Percentiles rank a stretch among this genome's conserved stretches.
Evolutionary conservation across 1,140 invertebrate genomes (phyloP).

Genomic region (Batillaria attramentaria): DNA sequence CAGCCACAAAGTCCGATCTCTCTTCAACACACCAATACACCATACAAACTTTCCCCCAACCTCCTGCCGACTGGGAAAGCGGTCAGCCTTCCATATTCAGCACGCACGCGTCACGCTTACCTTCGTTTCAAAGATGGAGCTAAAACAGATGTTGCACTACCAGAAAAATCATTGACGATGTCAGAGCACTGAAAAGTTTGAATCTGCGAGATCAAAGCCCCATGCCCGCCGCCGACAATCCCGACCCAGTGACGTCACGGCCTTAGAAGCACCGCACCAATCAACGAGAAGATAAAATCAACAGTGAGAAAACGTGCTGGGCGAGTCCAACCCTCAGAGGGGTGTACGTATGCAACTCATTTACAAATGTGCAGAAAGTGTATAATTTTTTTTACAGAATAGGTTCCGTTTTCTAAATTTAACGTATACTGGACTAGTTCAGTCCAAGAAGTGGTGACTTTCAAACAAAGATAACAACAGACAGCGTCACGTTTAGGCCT

Average conservation of each 20-base stretch:
- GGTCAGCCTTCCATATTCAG: neutral
- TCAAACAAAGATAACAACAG: too few species aligned
- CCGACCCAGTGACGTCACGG: slow-evolving; percentile 57
- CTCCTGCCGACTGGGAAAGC: neutral
- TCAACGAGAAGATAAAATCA: slow-evolving; percentile 59
- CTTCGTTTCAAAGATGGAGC: too few species aligned
- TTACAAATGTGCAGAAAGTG: too few species aligned
- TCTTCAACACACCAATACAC: slow-evolving; percentile 4
- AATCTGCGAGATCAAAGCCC: slow-evolving; percentile 61
- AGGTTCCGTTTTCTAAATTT: too few species aligned
- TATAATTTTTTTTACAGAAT: too few species aligned
- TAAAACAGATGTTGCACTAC: slow-evolving; percentile 3
- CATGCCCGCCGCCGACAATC: slow-evolving; percentile 63
- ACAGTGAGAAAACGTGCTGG: slow-evolving; percentile 56
- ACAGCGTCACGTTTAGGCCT: too few species aligned
- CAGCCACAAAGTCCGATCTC: too few species aligned
- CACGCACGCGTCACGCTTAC: slow-evolving; percentile 8
- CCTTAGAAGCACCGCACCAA: slow-evolving; percentile 63
- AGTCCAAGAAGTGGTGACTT: too few species aligned
- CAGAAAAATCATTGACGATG: slow-evolving; percentile 21
- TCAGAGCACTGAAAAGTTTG: slow-evolving; percentile 47
- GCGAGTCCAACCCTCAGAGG: slow-evolving; percentile 40
- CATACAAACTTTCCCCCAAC: slow-evolving; percentile 6
- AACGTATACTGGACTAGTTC: too few species aligned
- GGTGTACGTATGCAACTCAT: neutral